Percentiles rank a stretch among this genome's conserved stretches.
phyloP scores from a whole-genome alignment of 2,113 vertebrate species.

The Alexandromys fortis region DNA sequence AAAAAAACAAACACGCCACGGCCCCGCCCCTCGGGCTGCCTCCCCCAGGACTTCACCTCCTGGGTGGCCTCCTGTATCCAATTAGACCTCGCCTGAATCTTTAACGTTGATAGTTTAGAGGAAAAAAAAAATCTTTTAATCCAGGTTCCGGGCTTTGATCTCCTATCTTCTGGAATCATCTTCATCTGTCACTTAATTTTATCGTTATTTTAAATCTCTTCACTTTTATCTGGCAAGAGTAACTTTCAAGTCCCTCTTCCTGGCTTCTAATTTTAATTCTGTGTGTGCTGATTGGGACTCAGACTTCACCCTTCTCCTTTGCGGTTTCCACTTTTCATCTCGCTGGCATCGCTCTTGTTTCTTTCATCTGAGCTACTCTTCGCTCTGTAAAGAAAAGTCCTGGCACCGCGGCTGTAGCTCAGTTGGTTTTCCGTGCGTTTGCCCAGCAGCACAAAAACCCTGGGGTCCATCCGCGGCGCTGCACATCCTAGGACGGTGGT shows the following conservation, averaged over 20 bases:
- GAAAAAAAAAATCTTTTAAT: slow-evolving; percentile 53
- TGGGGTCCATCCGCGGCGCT: neutral
- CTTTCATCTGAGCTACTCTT: neutral
- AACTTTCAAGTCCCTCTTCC: neutral
- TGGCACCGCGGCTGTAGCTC: neutral
- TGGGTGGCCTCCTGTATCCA: slow-evolving; percentile 9
- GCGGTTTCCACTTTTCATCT: neutral
- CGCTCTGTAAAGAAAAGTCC: neutral
- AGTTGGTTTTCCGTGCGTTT: neutral
- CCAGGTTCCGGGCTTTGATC: slow-evolving; percentile 57
- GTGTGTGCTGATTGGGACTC: neutral
- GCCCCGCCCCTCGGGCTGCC: neutral
- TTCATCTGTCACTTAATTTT: slow-evolving; percentile 41
- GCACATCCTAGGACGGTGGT: neutral
- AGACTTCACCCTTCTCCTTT: neutral
- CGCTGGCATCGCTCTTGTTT: neutral
- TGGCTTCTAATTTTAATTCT: slow-evolving; percentile 10
- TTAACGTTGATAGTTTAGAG: neutral
- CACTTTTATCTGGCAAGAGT: slow-evolving; percentile 24
- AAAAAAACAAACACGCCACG: neutral
- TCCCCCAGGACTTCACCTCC: neutral
- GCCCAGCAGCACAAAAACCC: neutral
- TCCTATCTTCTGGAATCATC: slow-evolving; percentile 32
- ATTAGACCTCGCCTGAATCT: neutral
- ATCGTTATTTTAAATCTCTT: slow-evolving; percentile 36